These are phyloP conservation scores for Micromussa lordhowensis DNA, from an alignment of 92 coral and sea anemone genomes.

Conservation along the genomic window DNA sequence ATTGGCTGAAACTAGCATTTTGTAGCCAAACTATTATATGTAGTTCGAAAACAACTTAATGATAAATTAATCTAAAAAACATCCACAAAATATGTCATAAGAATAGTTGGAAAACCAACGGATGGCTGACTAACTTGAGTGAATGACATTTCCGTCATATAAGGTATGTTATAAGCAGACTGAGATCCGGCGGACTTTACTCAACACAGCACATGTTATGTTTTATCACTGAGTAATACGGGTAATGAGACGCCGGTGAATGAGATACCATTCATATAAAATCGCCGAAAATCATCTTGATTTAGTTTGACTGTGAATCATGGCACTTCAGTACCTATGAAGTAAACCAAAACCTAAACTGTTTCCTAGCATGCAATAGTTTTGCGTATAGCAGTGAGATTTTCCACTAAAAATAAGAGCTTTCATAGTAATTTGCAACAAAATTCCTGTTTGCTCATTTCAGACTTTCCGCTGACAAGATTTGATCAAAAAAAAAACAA, in stretches of 20 bases:
- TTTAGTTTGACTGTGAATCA: not conserved
- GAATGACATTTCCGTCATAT: not conserved
- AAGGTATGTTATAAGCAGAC: not conserved
- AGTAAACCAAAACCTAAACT: not conserved
- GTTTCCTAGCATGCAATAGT: not conserved
- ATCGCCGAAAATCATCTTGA: not conserved
- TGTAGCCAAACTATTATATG: not conserved
- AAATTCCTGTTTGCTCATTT: not conserved
- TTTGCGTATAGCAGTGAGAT: not conserved
- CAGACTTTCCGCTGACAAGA: not conserved
- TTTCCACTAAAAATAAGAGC: not conserved
- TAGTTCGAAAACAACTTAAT: not conserved
- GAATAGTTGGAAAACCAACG: conserved; percentile 5
- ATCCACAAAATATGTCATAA: not conserved
- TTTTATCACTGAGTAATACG: not conserved
- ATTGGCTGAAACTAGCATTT: not conserved
- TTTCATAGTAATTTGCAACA: not conserved
- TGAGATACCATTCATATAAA: not conserved
- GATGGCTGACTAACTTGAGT: not conserved
- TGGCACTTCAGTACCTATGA: not conserved
- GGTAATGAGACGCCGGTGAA: too few relatives aligned
- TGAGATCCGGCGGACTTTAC: not conserved
- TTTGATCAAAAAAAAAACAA: not conserved
- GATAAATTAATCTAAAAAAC: not conserved
- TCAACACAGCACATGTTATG: not conserved